Percentiles rank a stretch among this genome's conserved stretches.
Evolutionary conservation across 2,888 invertebrate species (phyloP).

Genomic region (Trachelus iudaicus): DNA sequence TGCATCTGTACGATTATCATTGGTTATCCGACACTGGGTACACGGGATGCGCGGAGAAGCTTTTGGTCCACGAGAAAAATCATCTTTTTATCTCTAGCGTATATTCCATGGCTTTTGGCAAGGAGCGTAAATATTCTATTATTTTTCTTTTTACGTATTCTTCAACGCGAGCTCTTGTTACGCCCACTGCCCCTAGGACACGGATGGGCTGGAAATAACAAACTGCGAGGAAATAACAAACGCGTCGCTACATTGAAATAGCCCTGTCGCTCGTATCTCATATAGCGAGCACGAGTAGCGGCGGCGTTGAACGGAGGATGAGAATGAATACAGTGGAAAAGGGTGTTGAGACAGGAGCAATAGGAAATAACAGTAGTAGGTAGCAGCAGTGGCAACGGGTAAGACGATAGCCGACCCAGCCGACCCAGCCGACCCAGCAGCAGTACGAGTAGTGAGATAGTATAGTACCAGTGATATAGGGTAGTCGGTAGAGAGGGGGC

Average conservation of each 20-base stretch:
- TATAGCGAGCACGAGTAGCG: constrained; percentile 7
- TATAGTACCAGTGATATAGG: background rate
- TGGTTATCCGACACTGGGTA: background rate
- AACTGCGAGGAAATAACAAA: constrained; percentile 64
- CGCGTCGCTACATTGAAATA: constrained; percentile 64
- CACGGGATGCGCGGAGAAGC: background rate
- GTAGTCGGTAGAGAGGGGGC: background rate
- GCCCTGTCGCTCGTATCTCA: constrained; percentile 59
- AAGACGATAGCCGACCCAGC: background rate
- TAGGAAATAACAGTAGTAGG: constrained; percentile 11
- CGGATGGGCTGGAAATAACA: constrained; percentile 55
- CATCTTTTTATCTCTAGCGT: too few species aligned
- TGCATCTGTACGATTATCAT: background rate
- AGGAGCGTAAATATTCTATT: background rate
- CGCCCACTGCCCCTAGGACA: background rate
- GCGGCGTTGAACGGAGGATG: constrained; percentile 1
- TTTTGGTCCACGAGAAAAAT: too few species aligned
- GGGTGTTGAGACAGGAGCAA: constrained; percentile 12
- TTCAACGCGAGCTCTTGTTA: background rate
- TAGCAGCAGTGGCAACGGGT: background rate
- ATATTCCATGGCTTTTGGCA: background rate
- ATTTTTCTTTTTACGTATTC: background rate
- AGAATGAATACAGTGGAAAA: constrained; percentile 20
- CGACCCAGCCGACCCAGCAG: too few species aligned
- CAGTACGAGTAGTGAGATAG: background rate